Conservation (phyloP, 1,140 invertebrate species). For the Condylostylus longicornis region DNA sequence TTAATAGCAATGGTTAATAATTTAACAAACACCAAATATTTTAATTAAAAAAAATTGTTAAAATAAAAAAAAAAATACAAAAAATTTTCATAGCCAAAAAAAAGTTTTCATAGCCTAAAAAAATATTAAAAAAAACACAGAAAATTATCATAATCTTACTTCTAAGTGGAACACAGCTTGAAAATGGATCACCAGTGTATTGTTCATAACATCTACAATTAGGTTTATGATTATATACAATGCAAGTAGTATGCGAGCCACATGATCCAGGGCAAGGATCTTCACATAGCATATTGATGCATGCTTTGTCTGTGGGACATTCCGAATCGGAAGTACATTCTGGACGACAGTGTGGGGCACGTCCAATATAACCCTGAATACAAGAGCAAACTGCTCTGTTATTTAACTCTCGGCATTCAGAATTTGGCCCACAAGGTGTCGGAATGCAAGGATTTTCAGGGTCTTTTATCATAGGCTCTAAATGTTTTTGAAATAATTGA, state of each 20-base stretch:
- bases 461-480: slow-evolving; percentile 31
- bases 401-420: slow-evolving; percentile 47
- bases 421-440: slow-evolving; percentile 67
- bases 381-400: slow-evolving; percentile 60
- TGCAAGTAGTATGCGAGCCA: slow-evolving; percentile 49
- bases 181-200: slow-evolving; percentile 62
- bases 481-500: slow-evolving; percentile 12
- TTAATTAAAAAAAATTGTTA: too few relatives aligned
- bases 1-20: too few relatives aligned
- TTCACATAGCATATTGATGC: slow-evolving; percentile 55
- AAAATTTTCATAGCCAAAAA: background rate
- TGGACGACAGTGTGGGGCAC: slow-evolving; percentile 59
- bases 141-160: slow-evolving; percentile 17
- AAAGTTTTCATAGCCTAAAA: background rate
- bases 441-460: slow-evolving; percentile 51
- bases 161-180: slow-evolving; percentile 38
- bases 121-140: background rate
- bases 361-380: slow-evolving; percentile 51
- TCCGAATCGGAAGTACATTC: slow-evolving; percentile 62
- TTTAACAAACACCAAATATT: too few relatives aligned
- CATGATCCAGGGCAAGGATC: slow-evolving; percentile 63
- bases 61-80: background rate
- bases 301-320: slow-evolving; percentile 57
- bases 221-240: slow-evolving; percentile 58
- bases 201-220: slow-evolving; percentile 55